Base-by-base conservation (phyloP, 1,140 invertebrate genomes). In the Chrysomallon squamiferum region DNA sequence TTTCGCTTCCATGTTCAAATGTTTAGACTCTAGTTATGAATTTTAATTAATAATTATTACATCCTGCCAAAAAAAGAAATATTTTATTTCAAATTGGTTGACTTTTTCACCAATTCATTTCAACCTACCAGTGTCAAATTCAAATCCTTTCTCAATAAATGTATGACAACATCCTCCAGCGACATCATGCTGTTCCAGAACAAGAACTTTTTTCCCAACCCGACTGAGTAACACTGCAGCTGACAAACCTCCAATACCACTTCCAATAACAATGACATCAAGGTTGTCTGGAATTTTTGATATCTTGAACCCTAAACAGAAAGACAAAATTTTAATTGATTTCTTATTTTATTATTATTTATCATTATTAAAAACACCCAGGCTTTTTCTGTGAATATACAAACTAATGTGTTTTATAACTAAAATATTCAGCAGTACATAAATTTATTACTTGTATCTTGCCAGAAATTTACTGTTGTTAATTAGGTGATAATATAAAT, bases 111-210 rank as follows among this genome's bases (percentile, higher is more conserved):
- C n/a, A n/a, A n/a, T n/a, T n/a, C n/a, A n/a, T n/a, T n/a, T n/a
- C n/a, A n/a, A 68, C 69, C 45, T 61, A 78, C 85, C 85, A 61
- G 84, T 84, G 67, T 86, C 84, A 81, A 86, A 86, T 63, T 86
- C 85, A 72, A 78, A 86, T 9, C 84, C 85, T 64, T 84, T 82
- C 58, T 82, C 79, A 27, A 72, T 71, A 69, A 79, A 83, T 22
- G 79, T 79, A 62, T 83, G 82, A 65, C 81, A 83, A 54, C 80
- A 83, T 2, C 76, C 78, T 30, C 83, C 79, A 41, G 81, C 81
- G 63, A 85, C 81, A 59, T 85, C 84, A 80, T 86, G 85, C 59
- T 86, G 83, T 61, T 86, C 85, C 59, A 86, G 66, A 0, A 86
- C 84, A 25, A 86, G 62, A 22, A 86, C 84, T 64, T 72, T 80